These are phyloP conservation scores for Stomatorhinus walkeri DNA, from an alignment of 2,797 vertebrate genomes.

Conservation along the genomic window DNA sequence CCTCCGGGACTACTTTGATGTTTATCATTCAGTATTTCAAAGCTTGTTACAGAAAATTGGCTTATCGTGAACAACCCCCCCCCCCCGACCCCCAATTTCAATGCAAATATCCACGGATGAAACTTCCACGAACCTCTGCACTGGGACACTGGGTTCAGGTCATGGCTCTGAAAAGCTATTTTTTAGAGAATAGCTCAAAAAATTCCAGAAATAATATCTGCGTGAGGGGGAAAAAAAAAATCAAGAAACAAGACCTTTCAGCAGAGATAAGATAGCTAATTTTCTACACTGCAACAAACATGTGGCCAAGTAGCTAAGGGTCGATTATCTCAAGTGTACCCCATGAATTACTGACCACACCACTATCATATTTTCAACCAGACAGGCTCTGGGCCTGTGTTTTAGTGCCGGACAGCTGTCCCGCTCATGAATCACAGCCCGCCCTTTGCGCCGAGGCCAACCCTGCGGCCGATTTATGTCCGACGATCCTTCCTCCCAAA, in stretches of 20 bases:
- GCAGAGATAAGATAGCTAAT: neutral
- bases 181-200: neutral
- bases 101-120: conserved; percentile 44
- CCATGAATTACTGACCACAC: neutral
- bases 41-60: conserved; percentile 42
- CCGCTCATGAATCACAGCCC: conserved; percentile 13
- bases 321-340: neutral
- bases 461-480: neutral
- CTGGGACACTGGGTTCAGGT: neutral
- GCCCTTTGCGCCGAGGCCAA: neutral
- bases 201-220: neutral
- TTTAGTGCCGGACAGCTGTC: neutral
- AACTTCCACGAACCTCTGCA: conserved; percentile 37
- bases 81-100: conserved; percentile 27
- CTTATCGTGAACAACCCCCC: conserved; percentile 36
- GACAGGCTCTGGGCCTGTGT: neutral
- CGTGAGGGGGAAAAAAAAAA: neutral
- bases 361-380: neutral
- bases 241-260: neutral
- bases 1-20: conserved; percentile 50
- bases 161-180: neutral
- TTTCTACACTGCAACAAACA: neutral
- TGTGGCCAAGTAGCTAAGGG: neutral
- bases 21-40: conserved; percentile 41
- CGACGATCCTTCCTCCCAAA: neutral